These are phyloP conservation scores for Spatula clypeata DNA, from an alignment of 2,797 vertebrate species.

Conservation along the genomic window DNA sequence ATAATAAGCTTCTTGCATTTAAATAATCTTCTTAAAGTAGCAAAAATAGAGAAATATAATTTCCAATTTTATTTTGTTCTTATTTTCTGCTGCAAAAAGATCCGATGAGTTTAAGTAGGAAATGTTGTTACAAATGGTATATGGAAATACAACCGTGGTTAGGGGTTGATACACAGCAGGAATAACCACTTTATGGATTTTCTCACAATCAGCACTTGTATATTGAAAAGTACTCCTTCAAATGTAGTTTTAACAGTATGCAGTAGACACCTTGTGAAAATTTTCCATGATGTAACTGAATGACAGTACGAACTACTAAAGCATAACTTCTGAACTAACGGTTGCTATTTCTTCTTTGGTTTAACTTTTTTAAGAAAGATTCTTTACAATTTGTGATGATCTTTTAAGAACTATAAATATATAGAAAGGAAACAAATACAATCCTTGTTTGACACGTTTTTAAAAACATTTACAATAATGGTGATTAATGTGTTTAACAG, in stretches of 20 bases:
- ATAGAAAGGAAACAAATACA: conserved; percentile 38
- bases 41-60: background rate
- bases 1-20: background rate
- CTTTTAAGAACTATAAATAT: conserved; percentile 1
- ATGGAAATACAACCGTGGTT: background rate
- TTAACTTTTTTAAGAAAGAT: background rate
- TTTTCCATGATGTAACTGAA: background rate
- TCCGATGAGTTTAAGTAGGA: background rate
- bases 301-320: background rate
- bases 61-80: conserved; percentile 1
- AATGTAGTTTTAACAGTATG: background rate
- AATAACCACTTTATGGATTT: background rate
- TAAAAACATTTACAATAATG: conserved; percentile 45
- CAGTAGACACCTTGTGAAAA: background rate
- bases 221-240: background rate
- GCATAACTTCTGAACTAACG: background rate
- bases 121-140: background rate
- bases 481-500: conserved; percentile 20
- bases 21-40: background rate
- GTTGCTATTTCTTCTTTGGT: background rate
- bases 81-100: conserved; percentile 11
- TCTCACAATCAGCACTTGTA: background rate
- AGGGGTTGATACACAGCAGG: background rate
- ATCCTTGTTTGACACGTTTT: conserved; percentile 10
- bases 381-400: background rate